phyloP scores from a whole-genome alignment of 2,113 vertebrate genomes.

The Tylochromis polylepis region DNA sequence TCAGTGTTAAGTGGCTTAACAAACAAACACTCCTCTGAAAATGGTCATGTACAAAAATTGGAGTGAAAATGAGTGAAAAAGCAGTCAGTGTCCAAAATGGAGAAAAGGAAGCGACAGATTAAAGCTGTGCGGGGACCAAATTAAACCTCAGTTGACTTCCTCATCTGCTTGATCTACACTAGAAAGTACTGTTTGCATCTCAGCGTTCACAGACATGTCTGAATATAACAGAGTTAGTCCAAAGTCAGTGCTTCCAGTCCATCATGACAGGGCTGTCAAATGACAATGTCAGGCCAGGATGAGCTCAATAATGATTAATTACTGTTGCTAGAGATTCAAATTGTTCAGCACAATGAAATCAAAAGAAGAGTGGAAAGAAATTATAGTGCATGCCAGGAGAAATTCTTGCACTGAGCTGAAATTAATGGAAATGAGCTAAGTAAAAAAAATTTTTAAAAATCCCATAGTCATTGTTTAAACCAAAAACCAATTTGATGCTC shows the following conservation, averaged over 20 bases:
- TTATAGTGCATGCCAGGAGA: neutral
- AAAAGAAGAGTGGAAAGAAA: neutral
- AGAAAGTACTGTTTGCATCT: neutral
- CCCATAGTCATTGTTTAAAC: neutral
- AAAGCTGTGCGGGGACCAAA: neutral
- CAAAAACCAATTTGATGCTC: no score
- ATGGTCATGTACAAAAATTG: neutral
- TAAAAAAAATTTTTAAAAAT: fast-evolving
- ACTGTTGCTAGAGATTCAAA: neutral
- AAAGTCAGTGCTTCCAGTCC: neutral
- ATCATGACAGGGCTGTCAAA: neutral
- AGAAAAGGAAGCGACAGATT: neutral
- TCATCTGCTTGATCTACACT: neutral
- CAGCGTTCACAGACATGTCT: neutral
- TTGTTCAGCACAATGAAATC: neutral
- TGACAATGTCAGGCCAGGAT: neutral
- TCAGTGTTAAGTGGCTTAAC: neutral
- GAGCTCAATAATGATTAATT: neutral
- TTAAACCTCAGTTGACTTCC: neutral
- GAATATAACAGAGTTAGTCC: neutral
- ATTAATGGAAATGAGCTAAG: neutral
- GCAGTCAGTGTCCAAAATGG: neutral
- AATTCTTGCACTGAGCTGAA: neutral
- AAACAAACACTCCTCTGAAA: neutral
- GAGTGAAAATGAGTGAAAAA: neutral